These are phyloP conservation scores for Bicyclus anynana DNA, from an alignment of 1,140 invertebrate species.

Conservation along the genomic window DNA sequence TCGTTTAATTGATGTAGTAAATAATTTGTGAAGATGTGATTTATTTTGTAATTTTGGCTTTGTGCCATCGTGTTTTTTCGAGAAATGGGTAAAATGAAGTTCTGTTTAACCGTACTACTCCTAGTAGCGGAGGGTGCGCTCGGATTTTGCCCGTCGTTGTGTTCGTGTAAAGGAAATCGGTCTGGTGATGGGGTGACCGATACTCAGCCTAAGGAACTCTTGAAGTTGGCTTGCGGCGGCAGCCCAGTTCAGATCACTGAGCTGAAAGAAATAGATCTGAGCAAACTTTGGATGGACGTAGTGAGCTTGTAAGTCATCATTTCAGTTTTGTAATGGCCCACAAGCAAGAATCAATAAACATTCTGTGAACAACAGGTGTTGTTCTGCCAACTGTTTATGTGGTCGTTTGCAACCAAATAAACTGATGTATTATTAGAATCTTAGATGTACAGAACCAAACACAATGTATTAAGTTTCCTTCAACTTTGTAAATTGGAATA, in stretches of 20 bases:
- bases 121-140: conserved; percentile 35
- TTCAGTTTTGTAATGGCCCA: conserved; percentile 2
- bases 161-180: conserved; percentile 59
- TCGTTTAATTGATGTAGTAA: conserved; percentile 42
- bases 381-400: background rate
- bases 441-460: background rate
- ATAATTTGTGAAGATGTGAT: conserved; percentile 69
- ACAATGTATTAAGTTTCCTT: background rate
- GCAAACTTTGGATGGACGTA: conserved; percentile 54
- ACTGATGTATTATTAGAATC: conserved; percentile 1
- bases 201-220: conserved; percentile 46
- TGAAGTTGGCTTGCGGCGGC: conserved; percentile 63
- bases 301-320: conserved; percentile 63
- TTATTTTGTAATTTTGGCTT: conserved; percentile 61
- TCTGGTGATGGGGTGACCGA: conserved; percentile 41
- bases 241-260: conserved; percentile 61
- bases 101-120: conserved; percentile 35
- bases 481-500: too few species aligned
- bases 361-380: conserved; percentile 12
- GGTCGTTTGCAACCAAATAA: background rate
- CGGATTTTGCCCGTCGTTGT: conserved; percentile 67
- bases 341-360: conserved; percentile 8
- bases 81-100: conserved; percentile 56
- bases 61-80: conserved; percentile 62
- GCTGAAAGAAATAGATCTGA: conserved; percentile 68